Base-by-base conservation (phyloP, 2,113 vertebrate species). In the Odocoileus virginianus region DNA sequence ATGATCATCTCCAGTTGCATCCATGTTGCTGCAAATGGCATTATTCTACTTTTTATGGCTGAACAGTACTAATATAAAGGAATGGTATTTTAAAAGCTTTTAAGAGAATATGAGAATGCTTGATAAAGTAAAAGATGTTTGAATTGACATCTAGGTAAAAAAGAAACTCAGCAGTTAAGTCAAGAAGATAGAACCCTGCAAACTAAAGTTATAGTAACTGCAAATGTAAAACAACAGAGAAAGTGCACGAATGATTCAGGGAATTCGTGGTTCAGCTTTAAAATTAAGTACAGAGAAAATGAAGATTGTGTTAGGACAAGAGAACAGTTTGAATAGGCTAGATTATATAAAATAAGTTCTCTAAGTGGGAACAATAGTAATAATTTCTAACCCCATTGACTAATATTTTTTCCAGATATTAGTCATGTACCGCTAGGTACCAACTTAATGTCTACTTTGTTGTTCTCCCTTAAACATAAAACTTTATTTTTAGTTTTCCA, bases 201-300 rank as follows among this genome's bases (percentile, higher is more conserved):
- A 71, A 52, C 55, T 8, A 60, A 55, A 81, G 6, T 28, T 60
- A 81, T 0, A 64, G 15, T 6, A 52, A 47, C 11, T 54, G 17
- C 19, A 36, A 36, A n/a, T 3, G 7, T 23, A 61, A 45, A 9
- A 6, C 27, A 71, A n/a, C 2, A 86, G 27, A 8, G n/a, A 54
- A 79, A 61, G n/a, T 13, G 2, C 6, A 17, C 0, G 0, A 17
- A 74, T 5, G 14, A 64, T 47, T 74, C 10, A 58, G 25, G 2
- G 1, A 71, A 71, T 17, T n/a, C 54, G 21, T 19, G 61, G 50
- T 57, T 67, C 28, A 54, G 6, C 64, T 50, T 50, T 30, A 61
- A 58, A 92, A 11, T 50, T 9, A 11, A 91, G 19, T n/a, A 57
- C 21, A 55, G 50, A 79, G n/a, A 28, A 52, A 84, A 54, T 90